Evolutionary conservation across 2,888 invertebrate genomes (phyloP), one percentile per base, ranked within the genome.

Genomic region (Laspeyria flexula): DNA sequence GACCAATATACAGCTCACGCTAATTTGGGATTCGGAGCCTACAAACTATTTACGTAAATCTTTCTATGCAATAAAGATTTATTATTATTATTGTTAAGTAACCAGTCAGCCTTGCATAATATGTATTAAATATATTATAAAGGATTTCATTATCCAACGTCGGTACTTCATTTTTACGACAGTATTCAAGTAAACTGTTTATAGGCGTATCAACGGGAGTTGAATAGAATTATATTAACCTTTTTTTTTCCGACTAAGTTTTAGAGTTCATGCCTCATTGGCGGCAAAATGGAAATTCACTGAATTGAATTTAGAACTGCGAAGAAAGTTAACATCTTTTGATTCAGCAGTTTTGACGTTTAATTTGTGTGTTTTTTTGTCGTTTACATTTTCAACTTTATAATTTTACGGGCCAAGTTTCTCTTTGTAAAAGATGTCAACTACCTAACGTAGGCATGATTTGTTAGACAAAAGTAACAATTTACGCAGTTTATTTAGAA

Each of bases 111-210:
- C 45, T 42, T 44, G 42, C 40, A 47, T 57, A 65, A 57, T 60
- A 60, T 27, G 52, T 65, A 61, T 66, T 66, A 66, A 65, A 66
- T 62, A 62, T 69, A 66, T 62, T 69, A 65, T 70, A 69, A 65
- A 66, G 45, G 42, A 47, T 61, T 69, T 65, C 62, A 65, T 59
- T 54, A 61, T 41, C n/a, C 21, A 69, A 59, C 51, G 70, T 48
- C 42, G 53, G 59, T 62, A 47, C 62, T 69, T 67, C 59, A 61
- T 61, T 69, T 68, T 71, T 69, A 69, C 43, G 69, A 63, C 55
- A 52, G 51, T 49, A 63, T 68, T 60, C 55, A 62, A 60, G 52
- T 58, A 68, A 70, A 71, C 72, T 60, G 69, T 71, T 68, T 65
- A 65, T 65, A 40, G 57, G 48, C 55, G 57, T 56, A 63, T 59